Percentiles rank a stretch among this genome's conserved stretches.
Evolutionary conservation across 2,113 vertebrate genomes (phyloP).

Genomic region (Boulengeromyrus knoepffleri): DNA sequence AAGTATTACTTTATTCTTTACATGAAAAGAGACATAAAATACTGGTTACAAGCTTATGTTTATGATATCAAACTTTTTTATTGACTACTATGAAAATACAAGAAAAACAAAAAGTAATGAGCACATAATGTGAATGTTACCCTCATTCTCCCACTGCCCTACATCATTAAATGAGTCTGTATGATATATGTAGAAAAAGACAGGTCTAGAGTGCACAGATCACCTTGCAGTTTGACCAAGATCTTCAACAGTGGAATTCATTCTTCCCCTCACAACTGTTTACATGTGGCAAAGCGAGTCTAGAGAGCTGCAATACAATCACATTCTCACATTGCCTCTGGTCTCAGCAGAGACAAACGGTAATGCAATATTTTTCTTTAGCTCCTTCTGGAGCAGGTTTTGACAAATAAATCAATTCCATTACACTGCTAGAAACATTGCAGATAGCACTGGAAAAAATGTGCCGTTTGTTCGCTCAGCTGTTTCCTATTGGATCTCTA

Average conservation of each 20-base stretch:
- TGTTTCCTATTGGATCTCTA: background rate
- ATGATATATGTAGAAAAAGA: background rate
- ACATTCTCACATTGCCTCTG: background rate
- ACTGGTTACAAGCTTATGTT: background rate
- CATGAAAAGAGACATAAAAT: background rate
- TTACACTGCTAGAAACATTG: background rate
- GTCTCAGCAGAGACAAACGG: background rate
- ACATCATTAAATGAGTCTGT: background rate
- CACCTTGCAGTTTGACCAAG: conserved; percentile 1
- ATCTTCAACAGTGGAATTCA: background rate
- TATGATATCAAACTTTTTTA: background rate
- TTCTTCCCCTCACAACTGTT: background rate
- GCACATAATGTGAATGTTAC: background rate
- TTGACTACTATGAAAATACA: background rate
- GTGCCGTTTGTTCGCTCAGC: background rate
- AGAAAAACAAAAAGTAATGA: background rate
- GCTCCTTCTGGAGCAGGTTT: background rate
- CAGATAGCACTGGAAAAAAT: conserved; percentile 3
- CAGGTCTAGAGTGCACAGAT: background rate
- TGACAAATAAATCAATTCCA: background rate
- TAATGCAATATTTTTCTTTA: conserved; percentile 1
- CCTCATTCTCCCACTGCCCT: background rate
- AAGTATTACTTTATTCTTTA: background rate
- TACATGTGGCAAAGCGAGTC: background rate
- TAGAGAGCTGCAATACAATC: background rate